Conservation (phyloP, 2,113 vertebrate species). For the Pelecanoides urinatrix region DNA sequence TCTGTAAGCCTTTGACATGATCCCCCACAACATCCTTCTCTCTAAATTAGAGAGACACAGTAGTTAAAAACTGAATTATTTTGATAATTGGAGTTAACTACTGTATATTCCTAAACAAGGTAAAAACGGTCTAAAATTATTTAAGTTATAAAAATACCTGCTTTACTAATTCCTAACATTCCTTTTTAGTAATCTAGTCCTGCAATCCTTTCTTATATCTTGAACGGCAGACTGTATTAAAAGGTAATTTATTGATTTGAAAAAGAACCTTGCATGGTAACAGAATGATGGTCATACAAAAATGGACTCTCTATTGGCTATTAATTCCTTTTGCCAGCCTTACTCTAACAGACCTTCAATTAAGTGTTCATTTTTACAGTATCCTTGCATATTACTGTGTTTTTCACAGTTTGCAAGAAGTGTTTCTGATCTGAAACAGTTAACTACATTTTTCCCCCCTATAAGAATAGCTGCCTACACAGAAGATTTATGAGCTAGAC, state of each 20-base stretch:
- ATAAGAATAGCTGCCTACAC: background rate
- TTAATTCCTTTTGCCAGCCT: background rate
- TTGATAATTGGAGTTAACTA: background rate
- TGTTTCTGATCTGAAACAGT: background rate
- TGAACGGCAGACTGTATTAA: background rate
- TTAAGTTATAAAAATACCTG: background rate
- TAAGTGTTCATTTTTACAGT: background rate
- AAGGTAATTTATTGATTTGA: background rate
- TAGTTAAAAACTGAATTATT: background rate
- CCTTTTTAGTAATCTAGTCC: background rate
- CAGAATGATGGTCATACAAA: background rate
- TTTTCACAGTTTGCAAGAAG: background rate
- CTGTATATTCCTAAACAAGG: background rate
- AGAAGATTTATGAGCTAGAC: background rate
- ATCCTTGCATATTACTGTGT: background rate
- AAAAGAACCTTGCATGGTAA: background rate
- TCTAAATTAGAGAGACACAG: background rate
- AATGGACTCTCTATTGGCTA: background rate
- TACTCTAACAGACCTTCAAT: background rate
- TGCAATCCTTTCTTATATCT: background rate
- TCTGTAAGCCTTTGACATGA: background rate
- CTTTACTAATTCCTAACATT: background rate
- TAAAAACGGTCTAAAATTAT: background rate
- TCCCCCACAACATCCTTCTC: background rate
- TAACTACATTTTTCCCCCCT: background rate